Conservation (phyloP, 2,113 vertebrate species). For the Alouatta palliata region DNA sequence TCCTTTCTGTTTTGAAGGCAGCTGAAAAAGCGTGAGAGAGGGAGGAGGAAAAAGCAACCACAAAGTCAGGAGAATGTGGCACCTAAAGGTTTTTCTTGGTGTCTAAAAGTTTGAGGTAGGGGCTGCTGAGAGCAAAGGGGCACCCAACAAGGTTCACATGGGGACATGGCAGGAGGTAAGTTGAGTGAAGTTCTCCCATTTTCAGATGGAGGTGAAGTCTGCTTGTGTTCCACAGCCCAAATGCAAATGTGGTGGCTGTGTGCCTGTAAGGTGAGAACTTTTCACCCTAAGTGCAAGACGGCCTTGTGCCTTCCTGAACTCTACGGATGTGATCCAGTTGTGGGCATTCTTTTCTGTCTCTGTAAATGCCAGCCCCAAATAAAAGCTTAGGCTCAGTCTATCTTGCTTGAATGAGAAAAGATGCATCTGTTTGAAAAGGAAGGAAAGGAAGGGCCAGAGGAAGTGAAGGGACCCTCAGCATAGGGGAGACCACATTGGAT, state of each 20-base stretch:
- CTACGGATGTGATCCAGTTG: not conserved
- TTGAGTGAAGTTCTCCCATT: not conserved
- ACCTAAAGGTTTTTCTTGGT: not conserved
- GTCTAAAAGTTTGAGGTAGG: not conserved
- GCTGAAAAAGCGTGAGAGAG: not conserved
- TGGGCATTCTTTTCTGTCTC: not conserved
- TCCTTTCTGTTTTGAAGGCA: slow-evolving; percentile 60
- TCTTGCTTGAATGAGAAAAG: not conserved
- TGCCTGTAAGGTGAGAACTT: slow-evolving; percentile 6
- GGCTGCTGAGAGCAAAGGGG: not conserved
- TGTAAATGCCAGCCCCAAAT: not conserved
- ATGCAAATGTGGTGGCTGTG: not conserved
- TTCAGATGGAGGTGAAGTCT: not conserved
- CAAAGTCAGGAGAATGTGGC: not conserved
- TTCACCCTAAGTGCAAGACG: slow-evolving; percentile 37
- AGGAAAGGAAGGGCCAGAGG: not conserved
- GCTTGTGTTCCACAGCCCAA: not conserved
- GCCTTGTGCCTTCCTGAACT: not conserved
- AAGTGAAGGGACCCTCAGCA: no score
- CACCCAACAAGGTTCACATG: rapidly evolving
- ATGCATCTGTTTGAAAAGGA: not conserved
- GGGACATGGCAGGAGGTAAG: rapidly evolving
- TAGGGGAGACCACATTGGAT: no score
- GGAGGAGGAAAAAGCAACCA: not conserved
- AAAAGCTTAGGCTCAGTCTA: not conserved